Evolutionary conservation across 2,888 invertebrate species (phyloP).

Genomic region (Sesia apiformis): DNA sequence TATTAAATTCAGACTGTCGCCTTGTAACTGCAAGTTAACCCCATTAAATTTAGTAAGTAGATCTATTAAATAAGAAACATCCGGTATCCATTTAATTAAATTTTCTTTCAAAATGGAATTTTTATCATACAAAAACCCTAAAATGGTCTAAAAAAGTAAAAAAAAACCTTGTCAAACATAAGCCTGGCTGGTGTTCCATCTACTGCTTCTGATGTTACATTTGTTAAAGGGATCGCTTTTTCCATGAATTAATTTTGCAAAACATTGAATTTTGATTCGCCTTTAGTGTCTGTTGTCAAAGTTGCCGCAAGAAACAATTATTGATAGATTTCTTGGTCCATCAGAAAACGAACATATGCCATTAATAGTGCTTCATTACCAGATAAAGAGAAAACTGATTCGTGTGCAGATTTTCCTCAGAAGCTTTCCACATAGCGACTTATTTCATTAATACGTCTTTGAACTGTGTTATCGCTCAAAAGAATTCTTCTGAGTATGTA

Average conservation of each 20-base stretch:
- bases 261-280: constrained; percentile 26
- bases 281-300: constrained; percentile 31
- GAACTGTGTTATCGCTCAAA: constrained; percentile 5
- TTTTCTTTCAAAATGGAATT: constrained; percentile 3
- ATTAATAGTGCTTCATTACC: constrained; percentile 29
- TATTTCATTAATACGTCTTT: not conserved
- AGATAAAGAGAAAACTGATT: constrained; percentile 28
- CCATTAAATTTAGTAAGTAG: constrained; percentile 7
- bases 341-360: constrained; percentile 28
- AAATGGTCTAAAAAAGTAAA: not conserved
- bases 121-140: not conserved
- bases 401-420: constrained; percentile 18
- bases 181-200: constrained; percentile 26
- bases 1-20: too few species aligned
- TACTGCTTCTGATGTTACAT: constrained; percentile 24
- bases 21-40: constrained; percentile 19
- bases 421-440: not conserved
- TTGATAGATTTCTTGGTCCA: constrained; percentile 29
- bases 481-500: constrained; percentile 25
- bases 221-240: constrained; percentile 14
- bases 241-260: constrained; percentile 8
- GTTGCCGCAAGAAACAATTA: constrained; percentile 27
- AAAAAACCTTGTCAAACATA: too few species aligned
- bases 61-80: constrained; percentile 16
- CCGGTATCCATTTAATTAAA: constrained; percentile 42